These are phyloP conservation scores for Morpho deidamia DNA, from an alignment of 2,888 invertebrate species.

Conservation along the genomic window DNA sequence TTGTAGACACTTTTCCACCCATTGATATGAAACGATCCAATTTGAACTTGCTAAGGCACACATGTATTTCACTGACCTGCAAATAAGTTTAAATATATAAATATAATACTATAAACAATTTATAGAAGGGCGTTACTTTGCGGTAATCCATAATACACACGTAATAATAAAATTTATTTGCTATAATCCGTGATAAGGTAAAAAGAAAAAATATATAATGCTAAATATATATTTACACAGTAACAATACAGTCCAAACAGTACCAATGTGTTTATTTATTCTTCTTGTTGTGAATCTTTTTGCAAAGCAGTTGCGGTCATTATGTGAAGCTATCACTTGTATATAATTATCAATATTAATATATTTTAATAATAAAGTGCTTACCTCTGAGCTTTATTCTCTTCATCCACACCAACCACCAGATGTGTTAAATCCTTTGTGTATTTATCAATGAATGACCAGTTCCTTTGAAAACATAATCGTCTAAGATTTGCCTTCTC, in stretches of 20 bases:
- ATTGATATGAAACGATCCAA: slow-evolving; percentile 77
- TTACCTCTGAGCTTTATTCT: slow-evolving; percentile 62
- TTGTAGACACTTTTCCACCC: slow-evolving; percentile 69
- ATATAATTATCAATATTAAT: too few relatives aligned
- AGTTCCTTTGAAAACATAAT: slow-evolving; percentile 42
- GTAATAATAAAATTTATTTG: too few relatives aligned
- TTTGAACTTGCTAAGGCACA: slow-evolving; percentile 75
- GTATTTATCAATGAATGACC: slow-evolving; percentile 56
- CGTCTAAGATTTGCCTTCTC: slow-evolving; percentile 44
- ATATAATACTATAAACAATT: neutral
- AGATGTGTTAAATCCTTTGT: slow-evolving; percentile 59
- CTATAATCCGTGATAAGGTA: too few relatives aligned
- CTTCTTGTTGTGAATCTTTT: too few relatives aligned
- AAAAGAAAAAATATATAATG: too few relatives aligned
- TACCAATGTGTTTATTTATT: too few relatives aligned
- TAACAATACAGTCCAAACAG: too few relatives aligned
- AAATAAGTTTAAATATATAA: slow-evolving; percentile 7
- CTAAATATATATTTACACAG: too few relatives aligned
- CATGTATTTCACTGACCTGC: slow-evolving; percentile 76
- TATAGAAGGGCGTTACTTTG: too few relatives aligned
- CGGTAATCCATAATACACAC: too few relatives aligned
- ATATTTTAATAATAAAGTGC: neutral
- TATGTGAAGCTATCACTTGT: too few relatives aligned
- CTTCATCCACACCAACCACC: slow-evolving; percentile 62
- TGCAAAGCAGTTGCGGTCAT: too few relatives aligned